Percentiles rank a stretch among this genome's conserved stretches.
phyloP scores from a whole-genome alignment of 2,888 invertebrate species.

The Pedicia rivosa region DNA sequence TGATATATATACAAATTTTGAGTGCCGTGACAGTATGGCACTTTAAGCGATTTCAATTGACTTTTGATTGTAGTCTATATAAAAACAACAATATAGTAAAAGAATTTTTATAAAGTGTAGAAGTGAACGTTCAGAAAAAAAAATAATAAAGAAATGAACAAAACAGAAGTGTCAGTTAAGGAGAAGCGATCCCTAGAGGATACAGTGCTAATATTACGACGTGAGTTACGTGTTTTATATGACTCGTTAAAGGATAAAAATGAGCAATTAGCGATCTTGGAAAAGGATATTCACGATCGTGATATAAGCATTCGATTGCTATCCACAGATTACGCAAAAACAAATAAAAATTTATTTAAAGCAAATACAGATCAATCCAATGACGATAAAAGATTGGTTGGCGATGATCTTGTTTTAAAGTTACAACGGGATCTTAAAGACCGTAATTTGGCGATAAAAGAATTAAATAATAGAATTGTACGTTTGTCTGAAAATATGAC shows the following conservation, averaged over 20 bases:
- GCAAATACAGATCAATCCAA: neutral
- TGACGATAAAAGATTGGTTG: neutral
- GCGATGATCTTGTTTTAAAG: slow-evolving; percentile 13
- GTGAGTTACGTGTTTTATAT: slow-evolving; percentile 16
- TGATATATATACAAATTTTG: no score
- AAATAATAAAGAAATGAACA: neutral
- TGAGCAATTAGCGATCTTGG: slow-evolving; percentile 14
- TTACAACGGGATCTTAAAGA: slow-evolving; percentile 17
- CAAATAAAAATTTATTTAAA: slow-evolving; percentile 9
- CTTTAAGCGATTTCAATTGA: no score
- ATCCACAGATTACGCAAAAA: slow-evolving; percentile 12
- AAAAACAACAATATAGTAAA: no score
- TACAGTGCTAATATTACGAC: slow-evolving; percentile 13
- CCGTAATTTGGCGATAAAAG: slow-evolving; percentile 17
- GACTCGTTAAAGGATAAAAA: slow-evolving; percentile 16
- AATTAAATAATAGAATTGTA: slow-evolving; percentile 19
- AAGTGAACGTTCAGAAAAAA: neutral
- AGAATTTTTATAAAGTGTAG: no score
- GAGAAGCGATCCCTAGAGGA: slow-evolving; percentile 16
- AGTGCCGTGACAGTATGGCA: no score
- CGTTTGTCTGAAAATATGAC: slow-evolving; percentile 20
- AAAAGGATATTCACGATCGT: slow-evolving; percentile 16
- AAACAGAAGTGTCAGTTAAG: neutral
- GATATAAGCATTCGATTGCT: slow-evolving; percentile 14
- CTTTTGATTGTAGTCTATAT: no score